phyloP scores from a whole-genome alignment of 2,113 vertebrate species.

The Microtus oregoni region DNA sequence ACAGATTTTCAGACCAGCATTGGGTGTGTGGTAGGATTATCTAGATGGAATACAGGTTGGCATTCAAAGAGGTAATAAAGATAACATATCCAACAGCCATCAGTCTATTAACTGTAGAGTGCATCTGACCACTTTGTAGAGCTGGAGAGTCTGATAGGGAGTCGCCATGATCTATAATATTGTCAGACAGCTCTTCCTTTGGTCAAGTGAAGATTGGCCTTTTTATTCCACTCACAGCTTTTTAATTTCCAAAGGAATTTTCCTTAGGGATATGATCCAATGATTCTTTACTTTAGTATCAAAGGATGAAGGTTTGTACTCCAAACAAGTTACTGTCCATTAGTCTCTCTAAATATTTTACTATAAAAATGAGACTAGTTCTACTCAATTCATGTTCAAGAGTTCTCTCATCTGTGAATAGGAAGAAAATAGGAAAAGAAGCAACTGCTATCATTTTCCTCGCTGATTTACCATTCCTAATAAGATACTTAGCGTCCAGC shows the following conservation, averaged over 20 bases:
- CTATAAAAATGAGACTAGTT: background rate
- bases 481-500: background rate
- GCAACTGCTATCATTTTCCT: background rate
- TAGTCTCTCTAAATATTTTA: background rate
- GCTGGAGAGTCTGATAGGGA: background rate
- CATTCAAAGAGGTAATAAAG: background rate
- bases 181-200: background rate
- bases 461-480: background rate
- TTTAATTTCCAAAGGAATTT: constrained; percentile 33
- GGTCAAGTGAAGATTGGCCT: background rate
- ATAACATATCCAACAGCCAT: background rate
- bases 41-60: background rate
- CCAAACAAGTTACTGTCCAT: background rate
- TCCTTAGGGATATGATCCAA: background rate
- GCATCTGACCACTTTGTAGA: background rate
- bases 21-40: background rate
- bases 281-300: background rate
- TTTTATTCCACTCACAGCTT: background rate
- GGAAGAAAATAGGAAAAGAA: background rate
- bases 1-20: background rate
- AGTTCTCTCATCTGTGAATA: background rate
- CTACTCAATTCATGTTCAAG: background rate
- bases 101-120: background rate
- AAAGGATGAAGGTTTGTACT: background rate
- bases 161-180: background rate